Base-by-base conservation (phyloP, 2,113 vertebrate species). In the Noctilio leporinus region DNA sequence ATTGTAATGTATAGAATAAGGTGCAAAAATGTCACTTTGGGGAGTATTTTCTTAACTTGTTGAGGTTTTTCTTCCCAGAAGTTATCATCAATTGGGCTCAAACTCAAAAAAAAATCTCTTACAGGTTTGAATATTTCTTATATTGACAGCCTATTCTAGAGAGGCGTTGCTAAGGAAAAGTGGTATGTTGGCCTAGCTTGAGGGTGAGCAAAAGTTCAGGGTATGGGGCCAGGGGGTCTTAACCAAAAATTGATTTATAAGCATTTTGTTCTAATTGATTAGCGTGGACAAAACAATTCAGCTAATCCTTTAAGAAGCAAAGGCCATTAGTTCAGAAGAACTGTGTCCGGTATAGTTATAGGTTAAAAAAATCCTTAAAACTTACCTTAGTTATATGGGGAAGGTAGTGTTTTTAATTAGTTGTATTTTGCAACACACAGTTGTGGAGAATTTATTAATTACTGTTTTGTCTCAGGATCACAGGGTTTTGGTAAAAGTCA, bases 371-470 rank as follows among this genome's bases (percentile, higher is more conserved):
- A 57, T 33, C 49, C 7, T 35, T 62, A 38, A 70, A 38, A 69
- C 15, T 76, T 45, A 57, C 28, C 4, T 35, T 28, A 72, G 4
- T 89, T 28, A 75, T 24, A 30, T 59, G 3, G 28, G 20, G 35
- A 84, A 55, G 0, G 6, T 75, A 14, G 7, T 78, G 38, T 9
- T 64, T 78, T 64, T 28, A 16, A 67, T 55, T 53, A 26, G 22
- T 17, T 91, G 5, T n/a, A 38, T 49, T 35, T 3, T 49, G 10
- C 12, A 78, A 84, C n/a, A 45, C 24, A 55, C 38, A 85, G 33
- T 0, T 2, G 2, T 26, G 15, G 12, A 0, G 2, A 1, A 20
- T 45, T 91, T 69, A 12, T 75, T 51, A 69, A 62, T 11, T 3
- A 15, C 20, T 86, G 7, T 9, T 81, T 3, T 62, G 81, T 38